Evolutionary conservation across 2,797 vertebrate genomes (phyloP).

Genomic region (Aldrovandia affinis): DNA sequence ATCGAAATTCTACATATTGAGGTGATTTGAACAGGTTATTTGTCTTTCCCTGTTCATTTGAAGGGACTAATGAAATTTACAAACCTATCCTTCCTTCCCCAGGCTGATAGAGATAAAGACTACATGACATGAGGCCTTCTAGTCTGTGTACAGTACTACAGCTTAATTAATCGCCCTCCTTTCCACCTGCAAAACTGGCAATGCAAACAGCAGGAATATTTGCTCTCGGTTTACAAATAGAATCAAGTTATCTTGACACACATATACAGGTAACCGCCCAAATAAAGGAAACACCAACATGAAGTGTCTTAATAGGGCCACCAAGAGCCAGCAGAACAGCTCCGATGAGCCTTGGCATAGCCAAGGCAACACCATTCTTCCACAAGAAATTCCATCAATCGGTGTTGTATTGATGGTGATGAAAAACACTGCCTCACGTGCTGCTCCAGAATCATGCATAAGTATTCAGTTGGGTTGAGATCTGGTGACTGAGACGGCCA

Average conservation of each 20-base stretch:
- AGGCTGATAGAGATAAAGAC: not conserved
- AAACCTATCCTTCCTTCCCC: not conserved
- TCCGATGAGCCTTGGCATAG: too few species aligned
- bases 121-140: conserved; percentile 7
- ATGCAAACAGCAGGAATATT: not conserved
- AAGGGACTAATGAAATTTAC: not conserved
- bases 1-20: conserved; percentile 10
- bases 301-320: too few species aligned
- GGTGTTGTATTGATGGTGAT: too few species aligned
- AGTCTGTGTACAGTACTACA: conserved; percentile 11
- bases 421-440: too few species aligned
- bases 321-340: too few species aligned
- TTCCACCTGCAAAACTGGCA: not conserved
- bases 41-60: not conserved
- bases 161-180: conserved; percentile 9
- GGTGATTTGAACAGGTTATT: not conserved
- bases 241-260: not conserved
- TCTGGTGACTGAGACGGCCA: too few species aligned
- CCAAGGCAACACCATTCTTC: too few species aligned
- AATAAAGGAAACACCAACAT: too few species aligned
- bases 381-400: too few species aligned
- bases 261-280: too few species aligned
- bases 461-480: too few species aligned
- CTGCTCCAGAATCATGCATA: too few species aligned
- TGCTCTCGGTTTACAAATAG: not conserved